Evolutionary conservation across 1,140 invertebrate genomes (phyloP), one percentile per base, ranked within the genome.

Genomic region (Magallana angulata): DNA sequence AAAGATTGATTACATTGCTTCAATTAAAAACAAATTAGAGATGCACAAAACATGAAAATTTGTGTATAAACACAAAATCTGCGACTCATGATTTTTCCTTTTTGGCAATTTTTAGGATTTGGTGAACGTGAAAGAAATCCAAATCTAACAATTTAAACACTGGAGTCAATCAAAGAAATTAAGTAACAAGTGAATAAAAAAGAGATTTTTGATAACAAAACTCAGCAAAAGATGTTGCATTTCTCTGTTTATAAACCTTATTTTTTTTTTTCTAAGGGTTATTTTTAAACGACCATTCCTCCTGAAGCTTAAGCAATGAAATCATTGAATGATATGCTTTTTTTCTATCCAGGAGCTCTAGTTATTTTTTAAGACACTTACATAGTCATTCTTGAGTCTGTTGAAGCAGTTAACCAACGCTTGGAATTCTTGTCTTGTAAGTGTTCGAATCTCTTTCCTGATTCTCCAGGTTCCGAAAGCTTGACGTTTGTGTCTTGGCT

Each of bases 11-110:
- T 76, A 76, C 9, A 30, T 12, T 30, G 5, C 30, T 18, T 48
- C 68, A 76, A 76, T 76, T 76, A 76, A 76, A 76, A 76, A 76
- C 68, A 30, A 12, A 76, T 76, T 36, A 30, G 36, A 76, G 24
- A 18, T 30, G 18, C 68, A 76, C 60, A 76, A 76, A 30, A 36
- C 68, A 76, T 36, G 68, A 76, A 30, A 62, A 24, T 76, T 76
- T 14, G 8, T 30, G 24, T 18, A 30, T 0, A 12, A 36, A 76
- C 24, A 9, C 8, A 11, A 71, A 7, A 11, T 11, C 24, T 71
- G 18, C 18, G n/a, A 71, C 24, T 24, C 68, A 30, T 30, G 24
- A 48, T 76, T 30, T 76, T 12, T 24, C 30, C 36, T 76, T 11
- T 12, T 76, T 12, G 11, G 24, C 24, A n/a, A 30, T 48, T 48